These are phyloP conservation scores for Drosophila silvestris DNA, from an alignment of 2,888 invertebrate genomes.

Conservation along the genomic window DNA sequence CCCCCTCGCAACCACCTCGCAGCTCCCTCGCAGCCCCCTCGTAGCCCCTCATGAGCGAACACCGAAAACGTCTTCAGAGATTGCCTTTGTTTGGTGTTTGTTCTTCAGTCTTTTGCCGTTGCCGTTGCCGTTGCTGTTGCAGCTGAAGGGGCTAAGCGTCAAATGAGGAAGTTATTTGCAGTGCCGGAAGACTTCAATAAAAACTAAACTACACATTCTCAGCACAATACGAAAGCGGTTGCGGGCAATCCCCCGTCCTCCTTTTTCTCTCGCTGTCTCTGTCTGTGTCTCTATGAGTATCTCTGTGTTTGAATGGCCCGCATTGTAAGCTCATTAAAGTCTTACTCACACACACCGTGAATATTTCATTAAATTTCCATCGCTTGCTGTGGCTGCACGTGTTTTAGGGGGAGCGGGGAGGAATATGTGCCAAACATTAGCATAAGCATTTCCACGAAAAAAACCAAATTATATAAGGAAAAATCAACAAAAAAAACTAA, in stretches of 20 bases:
- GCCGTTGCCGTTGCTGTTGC: conserved; percentile 25
- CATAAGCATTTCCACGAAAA: conserved; percentile 56
- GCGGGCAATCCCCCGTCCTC: conserved; percentile 10
- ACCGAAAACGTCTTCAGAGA: conserved; percentile 29
- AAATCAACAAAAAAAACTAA: conserved; percentile 35
- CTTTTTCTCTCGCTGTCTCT: neutral
- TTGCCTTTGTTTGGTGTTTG: conserved; percentile 50
- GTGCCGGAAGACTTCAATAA: conserved; percentile 59
- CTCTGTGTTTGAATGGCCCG: conserved; percentile 34
- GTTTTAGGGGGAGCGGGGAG: neutral
- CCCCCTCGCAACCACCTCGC: neutral
- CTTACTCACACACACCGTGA: conserved; percentile 49
- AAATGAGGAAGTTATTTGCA: conserved; percentile 65
- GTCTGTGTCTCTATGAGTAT: conserved; percentile 27
- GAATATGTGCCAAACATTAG: conserved; percentile 61
- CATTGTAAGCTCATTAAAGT: conserved; percentile 68
- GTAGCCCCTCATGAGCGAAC: neutral
- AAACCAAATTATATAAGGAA: conserved; percentile 8
- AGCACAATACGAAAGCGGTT: conserved; percentile 42
- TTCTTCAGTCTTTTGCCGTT: conserved; percentile 30
- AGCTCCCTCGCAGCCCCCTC: neutral
- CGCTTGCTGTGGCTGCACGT: conserved; percentile 18
- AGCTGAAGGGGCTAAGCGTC: conserved; percentile 39
- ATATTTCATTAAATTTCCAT: conserved; percentile 64
- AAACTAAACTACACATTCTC: conserved; percentile 60